Percentiles rank a stretch among this genome's conserved stretches.
These are phyloP conservation scores for Triops longicaudatus DNA, from an alignment of 1,140 invertebrate species.

Conservation along the genomic window DNA sequence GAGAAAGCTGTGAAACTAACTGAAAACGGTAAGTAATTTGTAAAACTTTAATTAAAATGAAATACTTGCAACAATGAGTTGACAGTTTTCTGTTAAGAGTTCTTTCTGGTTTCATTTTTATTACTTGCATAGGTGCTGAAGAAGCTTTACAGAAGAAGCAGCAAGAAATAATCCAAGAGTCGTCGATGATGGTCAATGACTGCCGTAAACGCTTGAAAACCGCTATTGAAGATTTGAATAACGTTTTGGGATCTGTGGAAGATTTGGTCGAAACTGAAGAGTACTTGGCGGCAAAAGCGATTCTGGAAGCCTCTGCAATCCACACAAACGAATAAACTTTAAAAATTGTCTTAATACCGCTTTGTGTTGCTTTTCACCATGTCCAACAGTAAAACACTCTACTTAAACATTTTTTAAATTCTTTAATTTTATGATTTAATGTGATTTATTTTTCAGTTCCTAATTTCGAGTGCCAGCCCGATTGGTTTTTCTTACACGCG, in stretches of 20 bases:
- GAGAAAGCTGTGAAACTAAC: conserved; percentile 67
- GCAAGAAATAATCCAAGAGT: conserved; percentile 77
- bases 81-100: neutral
- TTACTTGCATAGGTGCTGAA: conserved; percentile 51
- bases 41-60: neutral
- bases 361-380: neutral
- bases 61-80: neutral
- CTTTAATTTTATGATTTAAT: neutral
- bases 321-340: conserved; percentile 37
- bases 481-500: neutral
- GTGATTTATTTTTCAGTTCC: neutral
- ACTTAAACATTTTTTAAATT: neutral
- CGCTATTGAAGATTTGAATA: conserved; percentile 66
- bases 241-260: conserved; percentile 58
- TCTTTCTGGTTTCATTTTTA: neutral
- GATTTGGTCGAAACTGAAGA: conserved; percentile 66
- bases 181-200: conserved; percentile 81
- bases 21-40: conserved; percentile 45
- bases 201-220: conserved; percentile 60
- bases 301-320: conserved; percentile 59
- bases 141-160: conserved; percentile 77
- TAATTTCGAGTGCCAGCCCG: neutral
- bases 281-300: conserved; percentile 56
- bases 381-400: neutral
- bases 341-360: neutral